Evolutionary conservation across 2,113 vertebrate genomes (phyloP).

Genomic region (Hemicordylus capensis): DNA sequence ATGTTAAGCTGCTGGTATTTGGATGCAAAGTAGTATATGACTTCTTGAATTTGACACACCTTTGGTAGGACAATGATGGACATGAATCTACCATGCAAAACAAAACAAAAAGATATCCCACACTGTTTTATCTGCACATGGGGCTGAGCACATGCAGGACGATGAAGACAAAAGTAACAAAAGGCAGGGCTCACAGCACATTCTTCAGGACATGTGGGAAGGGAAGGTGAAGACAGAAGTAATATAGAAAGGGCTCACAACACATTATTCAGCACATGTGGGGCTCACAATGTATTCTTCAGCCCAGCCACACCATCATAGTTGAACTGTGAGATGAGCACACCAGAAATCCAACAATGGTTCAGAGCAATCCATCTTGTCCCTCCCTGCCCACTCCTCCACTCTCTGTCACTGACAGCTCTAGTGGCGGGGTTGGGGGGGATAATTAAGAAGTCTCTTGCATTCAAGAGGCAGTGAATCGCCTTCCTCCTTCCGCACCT

Average conservation of each 20-base stretch:
- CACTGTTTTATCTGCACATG: neutral
- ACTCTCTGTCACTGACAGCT: neutral
- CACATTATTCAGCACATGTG: too few species aligned
- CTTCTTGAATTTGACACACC: neutral
- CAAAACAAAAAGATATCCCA: too few species aligned
- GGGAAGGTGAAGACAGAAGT: too few species aligned
- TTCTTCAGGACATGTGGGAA: too few species aligned
- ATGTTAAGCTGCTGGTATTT: conserved; percentile 8
- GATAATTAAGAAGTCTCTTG: too few species aligned
- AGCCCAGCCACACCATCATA: too few species aligned
- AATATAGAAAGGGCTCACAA: too few species aligned
- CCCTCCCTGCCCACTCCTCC: too few species aligned
- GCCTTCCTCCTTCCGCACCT: neutral
- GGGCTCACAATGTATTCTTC: too few species aligned
- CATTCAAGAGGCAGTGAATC: neutral
- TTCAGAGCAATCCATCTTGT: too few species aligned
- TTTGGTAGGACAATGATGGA: neutral
- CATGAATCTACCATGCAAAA: neutral
- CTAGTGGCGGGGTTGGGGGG: neutral
- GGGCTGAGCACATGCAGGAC: neutral
- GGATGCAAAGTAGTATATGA: neutral
- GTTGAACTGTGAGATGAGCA: too few species aligned
- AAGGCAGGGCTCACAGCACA: neutral
- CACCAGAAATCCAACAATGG: too few species aligned
- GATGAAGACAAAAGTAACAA: neutral